These are phyloP conservation scores for Chlorops oryzae DNA, from an alignment of 1,140 invertebrate species.

Conservation along the genomic window DNA sequence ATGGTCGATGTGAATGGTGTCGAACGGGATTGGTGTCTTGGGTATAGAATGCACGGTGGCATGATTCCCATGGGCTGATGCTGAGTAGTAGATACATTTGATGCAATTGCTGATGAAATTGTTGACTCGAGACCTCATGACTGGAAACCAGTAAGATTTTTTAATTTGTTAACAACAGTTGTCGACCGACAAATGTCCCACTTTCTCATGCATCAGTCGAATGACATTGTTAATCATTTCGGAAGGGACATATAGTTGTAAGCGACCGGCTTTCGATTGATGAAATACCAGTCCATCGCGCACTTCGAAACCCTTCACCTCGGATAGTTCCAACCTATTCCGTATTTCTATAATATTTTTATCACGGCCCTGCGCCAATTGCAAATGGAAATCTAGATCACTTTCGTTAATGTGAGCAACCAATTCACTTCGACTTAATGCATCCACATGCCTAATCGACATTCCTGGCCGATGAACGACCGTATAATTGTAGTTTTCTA, in stretches of 20 bases:
- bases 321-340: slow-evolving; percentile 1
- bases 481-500: slow-evolving; percentile 11
- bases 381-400: slow-evolving; percentile 9
- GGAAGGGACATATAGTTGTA: slow-evolving; percentile 9
- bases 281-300: slow-evolving; percentile 10
- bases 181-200: not conserved
- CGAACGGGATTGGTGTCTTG: not conserved
- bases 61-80: not conserved
- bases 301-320: not conserved
- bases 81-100: slow-evolving; percentile 2
- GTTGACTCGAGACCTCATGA: no score
- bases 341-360: not conserved
- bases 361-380: slow-evolving; percentile 4
- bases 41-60: not conserved
- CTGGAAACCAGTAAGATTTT: no score
- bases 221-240: slow-evolving; percentile 20
- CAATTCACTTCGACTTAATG: slow-evolving; percentile 17
- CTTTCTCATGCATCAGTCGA: not conserved
- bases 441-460: slow-evolving; percentile 33
- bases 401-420: not conserved
- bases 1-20: not conserved
- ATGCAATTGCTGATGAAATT: slow-evolving; percentile 2
- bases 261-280: not conserved
- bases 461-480: slow-evolving; percentile 12
- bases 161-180: no score